Percentiles rank a stretch among this genome's conserved stretches.
These are phyloP conservation scores for Manacus vitellinus DNA, from an alignment of 2,113 vertebrate genomes.

Conservation along the genomic window DNA sequence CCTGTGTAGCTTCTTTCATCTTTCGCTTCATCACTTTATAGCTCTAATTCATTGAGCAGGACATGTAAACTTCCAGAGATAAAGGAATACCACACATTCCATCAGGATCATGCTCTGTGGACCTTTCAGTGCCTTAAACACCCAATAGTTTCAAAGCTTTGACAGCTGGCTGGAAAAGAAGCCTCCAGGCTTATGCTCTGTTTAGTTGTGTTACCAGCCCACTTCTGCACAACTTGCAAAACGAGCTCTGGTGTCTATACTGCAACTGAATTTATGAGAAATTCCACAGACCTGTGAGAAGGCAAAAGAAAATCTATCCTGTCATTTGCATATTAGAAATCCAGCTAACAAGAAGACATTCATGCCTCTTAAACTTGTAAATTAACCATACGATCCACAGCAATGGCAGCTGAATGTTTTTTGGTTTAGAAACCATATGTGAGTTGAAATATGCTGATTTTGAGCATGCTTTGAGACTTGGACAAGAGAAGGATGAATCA, in stretches of 20 bases:
- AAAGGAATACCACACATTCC: not conserved
- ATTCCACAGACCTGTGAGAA: not conserved
- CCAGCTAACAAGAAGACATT: not conserved
- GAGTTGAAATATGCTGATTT: not conserved
- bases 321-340: not conserved
- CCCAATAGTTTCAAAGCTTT: not conserved
- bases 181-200: not conserved
- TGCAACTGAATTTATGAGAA: not conserved
- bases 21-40: not conserved
- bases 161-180: conserved; percentile 18
- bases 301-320: not conserved
- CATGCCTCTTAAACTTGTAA: not conserved
- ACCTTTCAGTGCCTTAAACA: not conserved
- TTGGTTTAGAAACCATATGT: not conserved
- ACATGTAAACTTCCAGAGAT: not conserved
- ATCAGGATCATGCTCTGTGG: not conserved
- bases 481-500: not conserved
- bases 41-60: not conserved
- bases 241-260: not conserved
- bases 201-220: conserved; percentile 1
- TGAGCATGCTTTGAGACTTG: not conserved
- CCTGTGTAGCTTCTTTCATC: not conserved
- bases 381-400: not conserved
- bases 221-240: conserved; percentile 9
- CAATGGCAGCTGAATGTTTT: not conserved